Evolutionary conservation across 2,113 vertebrate species (phyloP), one percentile per base, ranked within the genome.

Genomic region (Vireo altiloquus): DNA sequence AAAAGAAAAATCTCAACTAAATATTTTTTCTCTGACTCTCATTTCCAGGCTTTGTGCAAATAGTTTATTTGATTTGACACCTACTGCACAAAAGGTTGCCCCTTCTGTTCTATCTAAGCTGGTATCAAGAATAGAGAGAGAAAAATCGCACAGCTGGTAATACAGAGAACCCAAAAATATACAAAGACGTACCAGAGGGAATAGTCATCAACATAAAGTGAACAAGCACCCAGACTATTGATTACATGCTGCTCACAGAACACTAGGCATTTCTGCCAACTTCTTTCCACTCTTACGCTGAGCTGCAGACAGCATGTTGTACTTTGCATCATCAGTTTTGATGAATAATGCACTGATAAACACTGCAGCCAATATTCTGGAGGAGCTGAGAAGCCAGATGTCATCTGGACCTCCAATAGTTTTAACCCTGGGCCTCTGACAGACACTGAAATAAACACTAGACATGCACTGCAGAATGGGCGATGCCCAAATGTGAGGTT

Each of bases 281-380:
- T 97, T 97, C 96, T 97, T 96, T 97, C 97, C 50, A 90, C 97
- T 97, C 97, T 92, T 90, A 96, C 61, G 24, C 97, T 93, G 98
- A 97, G 95, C 94, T 77, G 96, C 98, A 98, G 98, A 98, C 98
- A 98, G 98, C 98, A 98, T 98, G 98, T 95, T 98, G 97, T 97
- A 98, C 97, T 97, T 97, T 98, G 98, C 98, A 98, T 98, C 98
- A 98, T 98, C 98, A 97, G 98, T 98, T 98, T 98, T 98, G 98
- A 98, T 98, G 98, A 98, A 98, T 98, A 98, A 98, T 97, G 98
- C 98, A 97, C 98, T 98, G 98, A 98, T 98, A 98, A 98, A 97
- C 98, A 97, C 97, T 98, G 98, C 94, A 98, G 98, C 98, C 97
- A 97, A 97, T 95, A 97, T 98, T 98, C 97, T 78, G 79, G 91